These are phyloP conservation scores for Microctonus brassicae DNA, from an alignment of 2,888 invertebrate species.

Conservation along the genomic window DNA sequence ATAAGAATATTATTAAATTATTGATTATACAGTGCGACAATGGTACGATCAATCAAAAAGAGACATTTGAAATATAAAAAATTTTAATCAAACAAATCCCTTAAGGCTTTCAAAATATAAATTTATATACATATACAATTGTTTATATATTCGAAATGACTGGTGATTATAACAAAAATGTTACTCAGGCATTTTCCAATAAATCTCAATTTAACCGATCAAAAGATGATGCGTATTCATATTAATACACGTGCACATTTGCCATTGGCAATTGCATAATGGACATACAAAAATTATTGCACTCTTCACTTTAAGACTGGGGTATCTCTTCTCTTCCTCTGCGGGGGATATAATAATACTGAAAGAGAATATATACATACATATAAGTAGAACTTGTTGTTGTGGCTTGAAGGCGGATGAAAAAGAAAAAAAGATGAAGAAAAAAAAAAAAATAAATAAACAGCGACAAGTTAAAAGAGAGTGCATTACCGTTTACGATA, in stretches of 20 bases:
- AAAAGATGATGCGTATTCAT: slow-evolving; percentile 51
- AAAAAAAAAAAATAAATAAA: slow-evolving; percentile 10
- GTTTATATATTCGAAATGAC: not conserved
- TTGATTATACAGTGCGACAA: slow-evolving; percentile 9
- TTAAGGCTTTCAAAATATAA: not conserved
- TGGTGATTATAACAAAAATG: slow-evolving; percentile 39
- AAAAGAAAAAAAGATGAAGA: slow-evolving; percentile 8
- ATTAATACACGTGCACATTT: too few species aligned
- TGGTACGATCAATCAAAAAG: not conserved
- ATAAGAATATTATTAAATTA: not conserved
- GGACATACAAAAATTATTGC: slow-evolving; percentile 61
- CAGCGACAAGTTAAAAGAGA: slow-evolving; percentile 19
- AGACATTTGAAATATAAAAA: slow-evolving; percentile 4
- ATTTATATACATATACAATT: not conserved
- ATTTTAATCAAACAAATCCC: slow-evolving; percentile 3
- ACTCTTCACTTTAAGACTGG: slow-evolving; percentile 38
- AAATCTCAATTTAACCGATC: slow-evolving; percentile 59
- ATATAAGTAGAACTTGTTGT: slow-evolving; percentile 59
- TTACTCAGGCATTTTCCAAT: slow-evolving; percentile 59
- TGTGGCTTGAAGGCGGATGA: slow-evolving; percentile 55
- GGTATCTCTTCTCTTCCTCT: slow-evolving; percentile 31
- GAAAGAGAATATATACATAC: too few species aligned
- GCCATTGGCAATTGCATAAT: slow-evolving; percentile 63
- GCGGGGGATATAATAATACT: slow-evolving; percentile 53
- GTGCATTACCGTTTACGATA: slow-evolving; percentile 63